phyloP scores from a whole-genome alignment of 2,888 invertebrate species.

The Muscina levida region DNA sequence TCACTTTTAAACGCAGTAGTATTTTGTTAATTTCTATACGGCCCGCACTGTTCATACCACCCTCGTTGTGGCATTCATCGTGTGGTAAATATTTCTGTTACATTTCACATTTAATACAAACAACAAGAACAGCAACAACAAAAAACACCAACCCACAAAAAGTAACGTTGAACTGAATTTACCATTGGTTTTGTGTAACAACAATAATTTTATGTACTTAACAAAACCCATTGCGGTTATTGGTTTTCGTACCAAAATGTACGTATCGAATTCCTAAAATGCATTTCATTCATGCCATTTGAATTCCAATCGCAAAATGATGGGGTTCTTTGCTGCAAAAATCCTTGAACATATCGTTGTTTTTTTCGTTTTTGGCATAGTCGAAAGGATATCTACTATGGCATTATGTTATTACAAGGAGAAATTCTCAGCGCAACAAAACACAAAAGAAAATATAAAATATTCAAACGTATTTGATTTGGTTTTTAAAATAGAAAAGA shows the following conservation, averaged over 20 bases:
- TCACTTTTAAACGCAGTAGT: too few species aligned
- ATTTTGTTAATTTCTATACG: too few species aligned
- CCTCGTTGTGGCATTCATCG: slow-evolving; percentile 18
- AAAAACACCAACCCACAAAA: not conserved
- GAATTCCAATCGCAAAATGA: slow-evolving; percentile 40
- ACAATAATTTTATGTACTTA: slow-evolving; percentile 55
- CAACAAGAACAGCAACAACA: not conserved
- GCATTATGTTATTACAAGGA: slow-evolving; percentile 20
- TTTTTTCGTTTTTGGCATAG: not conserved
- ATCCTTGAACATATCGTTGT: slow-evolving; percentile 17
- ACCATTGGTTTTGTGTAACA: slow-evolving; percentile 57
- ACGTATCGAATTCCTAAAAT: slow-evolving; percentile 39
- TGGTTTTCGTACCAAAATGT: slow-evolving; percentile 37
- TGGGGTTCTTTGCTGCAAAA: slow-evolving; percentile 26
- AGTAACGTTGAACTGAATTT: slow-evolving; percentile 29
- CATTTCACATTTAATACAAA: slow-evolving; percentile 32
- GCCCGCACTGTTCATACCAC: not conserved
- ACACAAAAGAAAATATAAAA: not conserved
- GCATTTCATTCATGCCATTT: slow-evolving; percentile 39
- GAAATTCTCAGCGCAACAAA: not conserved
- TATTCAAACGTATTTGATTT: too few species aligned
- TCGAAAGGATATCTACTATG: slow-evolving; percentile 15
- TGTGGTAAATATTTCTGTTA: slow-evolving; percentile 19
- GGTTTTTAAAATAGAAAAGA: too few species aligned
- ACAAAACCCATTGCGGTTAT: slow-evolving; percentile 57